Evolutionary conservation across 2,797 vertebrate genomes (phyloP).

Genomic region (Myotis daubentonii): DNA sequence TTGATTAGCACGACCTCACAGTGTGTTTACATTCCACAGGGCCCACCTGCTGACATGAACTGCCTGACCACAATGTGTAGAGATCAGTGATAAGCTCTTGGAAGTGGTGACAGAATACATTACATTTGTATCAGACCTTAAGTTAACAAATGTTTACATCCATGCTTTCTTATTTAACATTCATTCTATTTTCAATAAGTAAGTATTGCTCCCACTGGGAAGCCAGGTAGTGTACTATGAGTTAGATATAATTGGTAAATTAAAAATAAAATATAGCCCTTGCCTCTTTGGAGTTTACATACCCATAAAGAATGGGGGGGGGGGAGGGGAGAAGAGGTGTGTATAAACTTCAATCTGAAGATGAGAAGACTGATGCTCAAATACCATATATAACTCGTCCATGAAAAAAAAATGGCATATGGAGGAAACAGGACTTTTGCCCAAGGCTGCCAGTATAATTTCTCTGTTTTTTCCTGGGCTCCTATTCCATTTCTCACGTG

Average conservation of each 20-base stretch:
- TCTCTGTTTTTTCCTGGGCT: not conserved
- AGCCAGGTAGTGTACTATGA: not conserved
- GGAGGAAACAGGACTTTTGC: not conserved
- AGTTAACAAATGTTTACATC: not conserved
- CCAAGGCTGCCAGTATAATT: not conserved
- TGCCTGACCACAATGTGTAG: not conserved
- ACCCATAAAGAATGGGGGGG: not conserved
- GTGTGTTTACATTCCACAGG: not conserved
- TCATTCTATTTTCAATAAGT: not conserved
- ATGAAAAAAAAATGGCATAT: not conserved
- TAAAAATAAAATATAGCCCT: not conserved
- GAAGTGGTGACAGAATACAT: not conserved
- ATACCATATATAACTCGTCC: not conserved
- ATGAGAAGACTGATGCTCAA: not conserved
- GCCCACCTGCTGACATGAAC: not conserved
- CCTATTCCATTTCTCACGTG: not conserved
- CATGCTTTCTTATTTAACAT: not conserved
- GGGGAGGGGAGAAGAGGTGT: not conserved
- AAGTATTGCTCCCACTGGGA: not conserved
- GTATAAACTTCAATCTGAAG: not conserved
- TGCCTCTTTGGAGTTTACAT: not conserved
- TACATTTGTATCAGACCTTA: not conserved
- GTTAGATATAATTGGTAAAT: not conserved
- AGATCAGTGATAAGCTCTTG: not conserved
- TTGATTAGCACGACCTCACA: not conserved